Evolutionary conservation across 2,888 invertebrate genomes (phyloP).

Genomic region (Heliconius aoede): DNA sequence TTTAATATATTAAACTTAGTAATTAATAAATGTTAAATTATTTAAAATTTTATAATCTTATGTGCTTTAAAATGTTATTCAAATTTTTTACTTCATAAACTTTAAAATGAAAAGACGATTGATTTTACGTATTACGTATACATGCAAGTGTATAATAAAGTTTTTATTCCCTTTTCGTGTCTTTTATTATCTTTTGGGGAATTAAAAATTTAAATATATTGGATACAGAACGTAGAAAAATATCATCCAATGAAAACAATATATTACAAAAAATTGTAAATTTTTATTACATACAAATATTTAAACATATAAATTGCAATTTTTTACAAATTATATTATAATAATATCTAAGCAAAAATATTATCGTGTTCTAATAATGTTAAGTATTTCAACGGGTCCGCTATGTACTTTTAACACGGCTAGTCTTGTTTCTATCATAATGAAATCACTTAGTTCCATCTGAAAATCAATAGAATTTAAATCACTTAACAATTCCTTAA

Average conservation of each 20-base stretch:
- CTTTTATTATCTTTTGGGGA: no score
- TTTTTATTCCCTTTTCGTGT: no score
- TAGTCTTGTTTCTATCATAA: conserved; percentile 84
- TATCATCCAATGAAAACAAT: not conserved
- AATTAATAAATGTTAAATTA: no score
- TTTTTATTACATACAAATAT: conserved; percentile 12
- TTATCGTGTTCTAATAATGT: conserved; percentile 73
- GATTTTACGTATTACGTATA: no score
- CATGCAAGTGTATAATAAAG: no score
- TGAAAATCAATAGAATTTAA: conserved; percentile 59
- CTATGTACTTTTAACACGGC: conserved; percentile 74
- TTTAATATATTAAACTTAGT: no score
- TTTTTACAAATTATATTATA: conserved; percentile 6
- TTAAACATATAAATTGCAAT: not conserved
- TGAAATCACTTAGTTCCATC: conserved; percentile 88
- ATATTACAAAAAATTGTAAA: not conserved
- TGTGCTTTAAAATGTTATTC: no score
- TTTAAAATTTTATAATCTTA: no score
- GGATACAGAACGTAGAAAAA: not conserved
- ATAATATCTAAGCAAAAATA: conserved; percentile 4
- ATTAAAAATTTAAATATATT: no score
- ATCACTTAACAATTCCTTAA: no score
- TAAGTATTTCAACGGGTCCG: conserved; percentile 78
- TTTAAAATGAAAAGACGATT: no score
- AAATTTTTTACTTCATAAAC: no score